Conservation (phyloP, 1,140 invertebrate species). For the Idris sp. region DNA sequence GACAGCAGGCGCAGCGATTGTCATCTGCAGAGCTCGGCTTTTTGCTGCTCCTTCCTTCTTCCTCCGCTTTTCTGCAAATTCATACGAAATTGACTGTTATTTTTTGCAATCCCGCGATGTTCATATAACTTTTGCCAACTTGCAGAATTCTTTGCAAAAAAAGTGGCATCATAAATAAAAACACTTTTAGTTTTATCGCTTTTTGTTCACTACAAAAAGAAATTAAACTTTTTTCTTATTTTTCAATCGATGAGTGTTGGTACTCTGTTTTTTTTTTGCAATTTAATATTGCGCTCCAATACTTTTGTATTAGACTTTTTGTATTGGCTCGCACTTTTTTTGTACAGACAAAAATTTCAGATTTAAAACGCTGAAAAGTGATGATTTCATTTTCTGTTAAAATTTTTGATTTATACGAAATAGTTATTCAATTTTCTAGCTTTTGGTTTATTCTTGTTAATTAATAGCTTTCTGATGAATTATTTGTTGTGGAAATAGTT, state of each 20-base stretch:
- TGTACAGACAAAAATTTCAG: too few species aligned
- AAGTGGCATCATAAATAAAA: conserved; percentile 22
- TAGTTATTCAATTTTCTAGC: too few species aligned
- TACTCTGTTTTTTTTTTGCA: conserved; percentile 7
- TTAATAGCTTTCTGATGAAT: too few species aligned
- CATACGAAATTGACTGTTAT: conserved; percentile 38
- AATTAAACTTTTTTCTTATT: conserved; percentile 25
- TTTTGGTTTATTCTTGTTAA: too few species aligned
- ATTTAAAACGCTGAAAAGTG: too few species aligned
- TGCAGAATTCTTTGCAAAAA: conserved; percentile 19
- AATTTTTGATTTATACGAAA: too few species aligned
- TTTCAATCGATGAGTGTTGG: conserved; percentile 1
- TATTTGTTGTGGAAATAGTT: too few species aligned
- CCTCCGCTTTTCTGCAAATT: conserved; percentile 64
- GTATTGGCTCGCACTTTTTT: too few species aligned
- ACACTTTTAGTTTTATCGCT: conserved; percentile 16
- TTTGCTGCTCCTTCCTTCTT: conserved; percentile 44
- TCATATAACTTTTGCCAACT: conserved; percentile 20
- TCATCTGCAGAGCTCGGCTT: conserved; percentile 55
- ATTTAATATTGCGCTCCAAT: conserved; percentile 2
- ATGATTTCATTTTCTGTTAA: too few species aligned
- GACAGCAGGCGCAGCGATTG: conserved; percentile 72
- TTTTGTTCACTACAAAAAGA: conserved; percentile 7
- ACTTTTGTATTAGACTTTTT: too few species aligned
- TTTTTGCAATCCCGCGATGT: conserved; percentile 22